These are phyloP conservation scores for Trichoplusia ni DNA, from an alignment of 1,140 invertebrate species.

Conservation along the genomic window DNA sequence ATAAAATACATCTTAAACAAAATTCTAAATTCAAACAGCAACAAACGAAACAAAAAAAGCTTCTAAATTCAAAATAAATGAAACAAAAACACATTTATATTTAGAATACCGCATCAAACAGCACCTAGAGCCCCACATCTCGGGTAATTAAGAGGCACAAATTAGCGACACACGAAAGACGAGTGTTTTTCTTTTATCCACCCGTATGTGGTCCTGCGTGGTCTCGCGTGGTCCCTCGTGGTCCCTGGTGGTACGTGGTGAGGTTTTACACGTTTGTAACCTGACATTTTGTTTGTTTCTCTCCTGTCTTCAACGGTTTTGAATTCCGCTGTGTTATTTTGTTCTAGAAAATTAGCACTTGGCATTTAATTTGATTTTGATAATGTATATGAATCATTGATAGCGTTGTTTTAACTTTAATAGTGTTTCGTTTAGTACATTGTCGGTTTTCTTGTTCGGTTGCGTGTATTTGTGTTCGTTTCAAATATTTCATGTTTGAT, in stretches of 20 bases:
- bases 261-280: slow-evolving; percentile 32
- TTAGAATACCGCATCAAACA: slow-evolving; percentile 34
- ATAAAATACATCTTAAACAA: not conserved
- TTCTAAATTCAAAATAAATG: not conserved
- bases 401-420: slow-evolving; percentile 1
- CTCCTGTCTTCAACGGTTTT: slow-evolving; percentile 13
- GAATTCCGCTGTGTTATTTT: slow-evolving; percentile 1
- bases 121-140: slow-evolving; percentile 22
- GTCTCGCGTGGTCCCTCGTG: slow-evolving; percentile 14
- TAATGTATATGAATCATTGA: slow-evolving; percentile 16
- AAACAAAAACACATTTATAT: slow-evolving; percentile 8
- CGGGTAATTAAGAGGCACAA: slow-evolving; percentile 61
- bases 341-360: no score
- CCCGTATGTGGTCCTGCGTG: slow-evolving; percentile 31
- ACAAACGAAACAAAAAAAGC: not conserved
- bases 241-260: no score
- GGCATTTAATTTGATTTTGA: slow-evolving; percentile 22
- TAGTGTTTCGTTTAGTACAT: not conserved
- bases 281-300: slow-evolving; percentile 12
- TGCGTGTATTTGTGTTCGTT: no score
- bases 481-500: no score
- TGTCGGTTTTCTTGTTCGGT: no score
- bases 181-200: slow-evolving; percentile 53
- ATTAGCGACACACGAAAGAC: slow-evolving; percentile 54
- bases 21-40: not conserved